Conservation (phyloP, 2,113 vertebrate species). For the Emydura subglobosa region DNA sequence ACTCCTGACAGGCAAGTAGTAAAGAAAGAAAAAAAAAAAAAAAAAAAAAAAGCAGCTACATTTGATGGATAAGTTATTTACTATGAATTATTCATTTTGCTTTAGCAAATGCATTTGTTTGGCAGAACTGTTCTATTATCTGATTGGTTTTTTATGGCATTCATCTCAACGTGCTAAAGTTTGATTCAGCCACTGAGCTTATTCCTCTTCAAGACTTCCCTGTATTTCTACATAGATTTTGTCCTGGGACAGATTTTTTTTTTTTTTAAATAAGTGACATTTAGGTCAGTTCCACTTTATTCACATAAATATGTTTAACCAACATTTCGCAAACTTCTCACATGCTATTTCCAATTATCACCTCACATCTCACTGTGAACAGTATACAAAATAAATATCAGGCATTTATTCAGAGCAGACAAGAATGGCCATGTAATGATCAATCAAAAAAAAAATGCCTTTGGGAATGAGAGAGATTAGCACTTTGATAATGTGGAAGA, state of each 20-base stretch:
- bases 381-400: slow-evolving; percentile 19
- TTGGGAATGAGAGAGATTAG: slow-evolving; percentile 44
- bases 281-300: background rate
- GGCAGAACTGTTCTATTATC: background rate
- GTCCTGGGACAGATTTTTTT: background rate
- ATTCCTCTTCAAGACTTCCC: background rate
- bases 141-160: background rate
- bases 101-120: background rate
- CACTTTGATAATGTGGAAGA: slow-evolving; percentile 64
- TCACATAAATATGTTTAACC: background rate
- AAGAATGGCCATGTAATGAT: slow-evolving; percentile 45
- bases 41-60: background rate
- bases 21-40: background rate
- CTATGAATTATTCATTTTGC: background rate
- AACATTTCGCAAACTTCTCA: background rate
- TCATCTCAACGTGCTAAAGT: background rate
- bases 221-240: background rate
- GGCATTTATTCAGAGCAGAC: background rate
- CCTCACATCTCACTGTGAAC: background rate
- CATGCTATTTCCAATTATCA: background rate
- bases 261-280: background rate
- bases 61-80: background rate
- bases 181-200: background rate
- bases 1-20: background rate
- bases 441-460: slow-evolving; percentile 55